Conservation (phyloP, 2,888 invertebrate genomes). For the Hoplodrina ambigua region DNA sequence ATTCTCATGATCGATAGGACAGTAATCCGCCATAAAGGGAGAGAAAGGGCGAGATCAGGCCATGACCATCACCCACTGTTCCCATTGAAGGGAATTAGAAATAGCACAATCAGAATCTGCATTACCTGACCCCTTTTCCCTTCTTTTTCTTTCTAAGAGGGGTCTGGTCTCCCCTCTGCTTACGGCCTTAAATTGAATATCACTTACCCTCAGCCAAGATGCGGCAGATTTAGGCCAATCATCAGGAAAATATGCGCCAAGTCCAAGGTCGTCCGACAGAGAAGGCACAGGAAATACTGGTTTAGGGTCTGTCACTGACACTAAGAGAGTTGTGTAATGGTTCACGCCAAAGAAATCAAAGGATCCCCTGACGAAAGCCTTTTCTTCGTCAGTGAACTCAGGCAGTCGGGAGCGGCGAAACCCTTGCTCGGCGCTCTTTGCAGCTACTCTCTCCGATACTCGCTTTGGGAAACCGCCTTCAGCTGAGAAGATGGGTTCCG, state of each 20-base stretch:
- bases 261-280: conserved; percentile 32
- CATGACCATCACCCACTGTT: too few species aligned
- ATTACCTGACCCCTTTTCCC: too few species aligned
- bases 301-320: conserved; percentile 65
- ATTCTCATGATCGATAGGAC: too few species aligned
- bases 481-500: conserved; percentile 83
- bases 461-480: conserved; percentile 85
- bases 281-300: conserved; percentile 21
- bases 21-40: too few species aligned
- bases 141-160: too few species aligned
- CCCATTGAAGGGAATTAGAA: too few species aligned
- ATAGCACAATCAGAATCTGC: too few species aligned
- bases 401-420: conserved; percentile 83
- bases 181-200: too few species aligned
- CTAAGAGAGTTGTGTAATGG: conserved; percentile 89
- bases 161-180: too few species aligned
- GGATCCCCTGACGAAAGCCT: conserved; percentile 72
- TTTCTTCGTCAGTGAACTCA: conserved; percentile 82
- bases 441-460: conserved; percentile 72
- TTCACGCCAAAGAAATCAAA: conserved; percentile 91
- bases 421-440: conserved; percentile 83
- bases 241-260: conserved; percentile 18
- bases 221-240: conserved; percentile 40
- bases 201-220: conserved; percentile 40
- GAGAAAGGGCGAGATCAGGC: too few species aligned